Evolutionary conservation across 2,113 vertebrate genomes (phyloP), one percentile per base, ranked within the genome.

Genomic region (Cephalopholis sonnerati): DNA sequence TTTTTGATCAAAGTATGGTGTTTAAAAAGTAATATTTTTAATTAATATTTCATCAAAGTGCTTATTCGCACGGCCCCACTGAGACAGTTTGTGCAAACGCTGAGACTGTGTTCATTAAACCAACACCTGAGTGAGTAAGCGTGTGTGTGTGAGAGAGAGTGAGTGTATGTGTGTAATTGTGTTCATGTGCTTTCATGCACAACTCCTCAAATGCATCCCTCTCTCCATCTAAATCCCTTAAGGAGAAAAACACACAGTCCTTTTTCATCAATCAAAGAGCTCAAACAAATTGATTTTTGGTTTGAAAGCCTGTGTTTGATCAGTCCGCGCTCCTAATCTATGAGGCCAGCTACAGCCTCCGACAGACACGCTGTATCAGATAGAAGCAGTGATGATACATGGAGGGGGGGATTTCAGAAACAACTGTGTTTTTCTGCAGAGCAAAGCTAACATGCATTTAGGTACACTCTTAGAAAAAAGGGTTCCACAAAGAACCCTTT

Each of bases 261-360:
- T n/a, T 54, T 85, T 83, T 74, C 73, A 82, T 86, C 86, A 81
- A 79, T 89, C 83, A 81, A 68, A 88, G 64, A 48, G 74, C 82
- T 82, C 77, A 86, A 83, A 87, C 83, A 78, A 83, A 92, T 92
- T 39, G 83, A 93, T 89, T 89, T 90, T 72, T 68, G 48, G 63
- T 86, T 87, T 65, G 71, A 89, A 80, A 80, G 71, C 63, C n/a
- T 7, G 36, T 69, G 82, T 91, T 84, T 73, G 87, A 87, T 85
- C 77, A 13, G 65, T 36, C 22, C 16, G 12, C 1, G 7, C 32
- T 27, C 55, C 73, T 85, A 59, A 90, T 91, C 88, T 81, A 9
- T 5, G 20, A 76, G 66, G 32, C 50, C 48, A 24, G 66, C n/a
- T 18, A 3, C 46, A 51, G 36, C 62, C 70, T 27, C 46, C 22